These are phyloP conservation scores for Melanotaenia duboulayi DNA, from an alignment of 2,113 vertebrate genomes.

Conservation along the genomic window DNA sequence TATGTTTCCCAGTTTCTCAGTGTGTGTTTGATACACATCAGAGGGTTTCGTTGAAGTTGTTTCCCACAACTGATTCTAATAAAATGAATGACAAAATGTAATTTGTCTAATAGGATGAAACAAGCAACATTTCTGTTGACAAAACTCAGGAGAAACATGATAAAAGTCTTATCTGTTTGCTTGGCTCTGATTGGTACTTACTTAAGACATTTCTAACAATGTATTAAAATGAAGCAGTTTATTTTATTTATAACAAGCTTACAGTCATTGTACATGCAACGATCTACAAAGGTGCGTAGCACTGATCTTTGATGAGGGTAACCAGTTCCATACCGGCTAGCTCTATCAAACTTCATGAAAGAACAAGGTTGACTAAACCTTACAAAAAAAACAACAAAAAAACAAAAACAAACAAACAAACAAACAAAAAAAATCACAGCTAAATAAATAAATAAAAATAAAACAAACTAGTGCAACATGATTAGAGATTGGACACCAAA, in stretches of 20 bases:
- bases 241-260: neutral
- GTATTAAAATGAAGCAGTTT: neutral
- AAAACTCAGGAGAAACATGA: neutral
- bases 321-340: neutral
- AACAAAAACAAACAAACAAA: too few relatives aligned
- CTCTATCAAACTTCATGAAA: neutral
- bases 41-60: slow-evolving; percentile 1
- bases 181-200: neutral
- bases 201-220: too few relatives aligned
- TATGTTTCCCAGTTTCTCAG: slow-evolving; percentile 16
- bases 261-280: too few relatives aligned
- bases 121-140: neutral
- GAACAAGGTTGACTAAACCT: neutral
- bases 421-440: too few relatives aligned
- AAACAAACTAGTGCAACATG: rapidly evolving
- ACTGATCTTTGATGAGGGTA: too few relatives aligned
- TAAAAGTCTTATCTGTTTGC: neutral
- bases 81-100: neutral
- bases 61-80: neutral
- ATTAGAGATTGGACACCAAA: neutral
- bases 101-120: neutral
- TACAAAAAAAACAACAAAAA: neutral
- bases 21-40: slow-evolving; percentile 1
- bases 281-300: too few relatives aligned
- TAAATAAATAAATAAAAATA: too few relatives aligned